phyloP scores from a whole-genome alignment of 2,888 invertebrate genomes.

The Ornithoptera alexandrae region DNA sequence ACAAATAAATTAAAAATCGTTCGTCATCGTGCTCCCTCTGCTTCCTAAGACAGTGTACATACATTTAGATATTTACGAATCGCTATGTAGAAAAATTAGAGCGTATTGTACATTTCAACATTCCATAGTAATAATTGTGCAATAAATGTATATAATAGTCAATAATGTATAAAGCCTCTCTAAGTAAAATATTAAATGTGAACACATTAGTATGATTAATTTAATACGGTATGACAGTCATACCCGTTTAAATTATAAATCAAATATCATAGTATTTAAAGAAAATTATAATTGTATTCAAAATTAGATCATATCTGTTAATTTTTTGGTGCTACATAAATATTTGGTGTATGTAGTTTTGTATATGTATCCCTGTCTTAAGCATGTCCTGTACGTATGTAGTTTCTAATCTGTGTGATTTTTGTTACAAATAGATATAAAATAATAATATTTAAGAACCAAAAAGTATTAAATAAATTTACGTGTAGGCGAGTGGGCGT shows the following conservation, averaged over 20 bases:
- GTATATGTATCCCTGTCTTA: conserved; percentile 15
- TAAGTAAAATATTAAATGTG: conserved; percentile 8
- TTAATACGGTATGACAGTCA: conserved; percentile 12
- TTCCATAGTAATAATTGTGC: conserved; percentile 75
- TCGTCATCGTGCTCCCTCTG: conserved; percentile 18
- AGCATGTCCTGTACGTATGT: conserved; percentile 42
- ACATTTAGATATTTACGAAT: conserved; percentile 19
- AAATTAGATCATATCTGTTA: conserved; percentile 50
- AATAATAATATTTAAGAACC: conserved; percentile 60
- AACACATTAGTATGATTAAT: conserved; percentile 8
- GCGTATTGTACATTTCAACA: conserved; percentile 54
- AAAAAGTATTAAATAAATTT: conserved; percentile 69
- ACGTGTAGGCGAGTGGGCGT: conserved; percentile 44
- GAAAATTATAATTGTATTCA: conserved; percentile 29
- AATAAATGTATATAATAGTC: conserved; percentile 55
- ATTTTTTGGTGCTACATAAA: conserved; percentile 69
- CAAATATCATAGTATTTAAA: conserved; percentile 34
- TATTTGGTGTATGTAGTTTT: conserved; percentile 42
- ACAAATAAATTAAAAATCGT: background rate
- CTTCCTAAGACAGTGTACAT: conserved; percentile 27
- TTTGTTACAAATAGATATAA: conserved; percentile 40
- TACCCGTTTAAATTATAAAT: conserved; percentile 35
- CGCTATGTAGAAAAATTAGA: conserved; percentile 35
- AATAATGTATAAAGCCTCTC: conserved; percentile 43
- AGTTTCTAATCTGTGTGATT: conserved; percentile 40